Evolutionary conservation across 1,140 invertebrate genomes (phyloP).

Genomic region (Dolichoris vasculosae): DNA sequence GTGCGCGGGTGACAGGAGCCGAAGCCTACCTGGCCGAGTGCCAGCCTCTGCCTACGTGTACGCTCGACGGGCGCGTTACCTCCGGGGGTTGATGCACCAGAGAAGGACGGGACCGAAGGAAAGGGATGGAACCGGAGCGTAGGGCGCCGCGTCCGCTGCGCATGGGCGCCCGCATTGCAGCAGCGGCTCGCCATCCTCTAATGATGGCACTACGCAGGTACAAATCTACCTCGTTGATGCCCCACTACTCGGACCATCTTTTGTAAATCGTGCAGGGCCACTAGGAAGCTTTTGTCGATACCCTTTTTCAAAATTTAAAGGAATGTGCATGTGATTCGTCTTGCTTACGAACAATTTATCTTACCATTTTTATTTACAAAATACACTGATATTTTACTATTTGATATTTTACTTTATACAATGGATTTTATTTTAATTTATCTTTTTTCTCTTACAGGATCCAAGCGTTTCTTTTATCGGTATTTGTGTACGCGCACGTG

Average conservation of each 20-base stretch:
- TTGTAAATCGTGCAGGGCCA: background rate
- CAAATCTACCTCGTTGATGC: slow-evolving; percentile 53
- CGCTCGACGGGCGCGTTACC: slow-evolving; percentile 13
- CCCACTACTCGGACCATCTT: background rate
- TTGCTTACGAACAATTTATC: too few relatives aligned
- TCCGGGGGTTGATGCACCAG: slow-evolving; percentile 5
- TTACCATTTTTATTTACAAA: too few relatives aligned
- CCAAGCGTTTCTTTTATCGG: too few relatives aligned
- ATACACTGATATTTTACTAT: too few relatives aligned
- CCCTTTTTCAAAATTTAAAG: background rate
- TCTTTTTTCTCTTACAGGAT: too few relatives aligned
- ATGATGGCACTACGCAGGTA: slow-evolving; percentile 67
- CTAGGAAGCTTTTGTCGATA: background rate
- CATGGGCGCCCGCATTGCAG: slow-evolving; percentile 71
- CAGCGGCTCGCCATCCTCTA: slow-evolving; percentile 68
- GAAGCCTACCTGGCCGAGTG: slow-evolving; percentile 68
- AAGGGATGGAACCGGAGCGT: background rate
- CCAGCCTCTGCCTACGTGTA: slow-evolving; percentile 57
- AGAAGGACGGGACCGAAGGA: background rate
- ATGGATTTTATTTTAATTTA: too few relatives aligned
- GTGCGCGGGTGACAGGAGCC: slow-evolving; percentile 63
- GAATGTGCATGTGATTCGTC: background rate
- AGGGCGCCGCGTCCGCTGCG: slow-evolving; percentile 47
- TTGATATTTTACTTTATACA: too few relatives aligned
- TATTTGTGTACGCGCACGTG: too few relatives aligned